Percentiles rank a stretch among this genome's conserved stretches.
Conservation (phyloP, 2,888 invertebrate genomes). For the Leucozona laternaria region DNA sequence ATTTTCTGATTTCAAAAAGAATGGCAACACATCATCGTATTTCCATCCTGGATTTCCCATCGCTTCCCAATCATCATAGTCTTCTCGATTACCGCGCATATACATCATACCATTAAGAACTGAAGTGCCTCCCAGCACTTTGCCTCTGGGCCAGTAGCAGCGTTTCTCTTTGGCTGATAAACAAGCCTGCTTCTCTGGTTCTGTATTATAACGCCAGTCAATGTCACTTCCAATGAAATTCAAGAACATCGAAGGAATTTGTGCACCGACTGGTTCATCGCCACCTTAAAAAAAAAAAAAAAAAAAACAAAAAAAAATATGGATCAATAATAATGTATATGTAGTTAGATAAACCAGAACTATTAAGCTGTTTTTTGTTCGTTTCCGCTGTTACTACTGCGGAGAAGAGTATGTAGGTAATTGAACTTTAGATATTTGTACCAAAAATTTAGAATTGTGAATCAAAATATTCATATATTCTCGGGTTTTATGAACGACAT, state of each 20-base stretch:
- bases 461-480: no score
- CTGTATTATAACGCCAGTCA: slow-evolving; percentile 94
- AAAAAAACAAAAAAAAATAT: no score
- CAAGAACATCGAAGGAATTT: slow-evolving; percentile 95
- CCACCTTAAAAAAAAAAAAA: slow-evolving; percentile 85
- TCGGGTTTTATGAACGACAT: not conserved
- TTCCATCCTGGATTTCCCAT: slow-evolving; percentile 95
- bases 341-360: slow-evolving; percentile 28
- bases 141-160: slow-evolving; percentile 94
- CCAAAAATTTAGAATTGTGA: no score
- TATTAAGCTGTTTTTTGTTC: not conserved
- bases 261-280: slow-evolving; percentile 94
- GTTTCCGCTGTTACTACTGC: not conserved
- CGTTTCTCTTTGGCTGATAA: slow-evolving; percentile 87
- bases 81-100: slow-evolving; percentile 93
- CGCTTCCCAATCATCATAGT: slow-evolving; percentile 94
- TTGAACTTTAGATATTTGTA: no score
- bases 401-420: slow-evolving; percentile 5
- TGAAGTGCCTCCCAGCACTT: slow-evolving; percentile 95
- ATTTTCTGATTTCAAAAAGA: slow-evolving; percentile 94
- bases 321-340: slow-evolving; percentile 50
- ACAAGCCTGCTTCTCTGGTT: slow-evolving; percentile 91
- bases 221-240: slow-evolving; percentile 94
- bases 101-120: slow-evolving; percentile 99
- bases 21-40: slow-evolving; percentile 94